Evolutionary conservation across 1,140 invertebrate genomes (phyloP), one percentile per base, ranked within the genome.

Genomic region (Monochamus saltuarius): DNA sequence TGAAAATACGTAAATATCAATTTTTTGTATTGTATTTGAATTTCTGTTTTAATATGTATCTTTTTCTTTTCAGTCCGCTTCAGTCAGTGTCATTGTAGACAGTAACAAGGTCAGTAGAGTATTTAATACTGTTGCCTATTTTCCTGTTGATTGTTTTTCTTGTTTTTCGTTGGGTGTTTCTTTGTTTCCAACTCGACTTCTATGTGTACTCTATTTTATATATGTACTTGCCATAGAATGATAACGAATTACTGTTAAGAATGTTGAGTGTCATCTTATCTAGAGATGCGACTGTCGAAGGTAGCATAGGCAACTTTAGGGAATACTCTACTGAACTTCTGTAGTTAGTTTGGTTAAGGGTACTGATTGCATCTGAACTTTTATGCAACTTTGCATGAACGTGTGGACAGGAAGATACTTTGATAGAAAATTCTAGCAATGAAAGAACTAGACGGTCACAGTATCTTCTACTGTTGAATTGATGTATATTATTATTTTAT

Each of bases 41-140:
- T 45, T 42, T 58, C 10, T 64, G 56, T 46, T 52, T 29, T 29
- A 43, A 7, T 43, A 17, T 17, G 58, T 54, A 42, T 61, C 42
- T 68, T 68, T 67, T 66, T 58, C 46, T 71, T 71, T 71, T 66
- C 69, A 71, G 69, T 71, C 69, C 11, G 56, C 69, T 40, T 71
- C 69, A 63, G 69, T 71, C 63, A 71, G 69, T 71, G 67, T 71
- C 59, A 71, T 71, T 60, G 54, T 67, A 71, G 67, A 71, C 62
- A 68, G 64, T 65, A 59, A 61, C 56, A 69, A 69, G 67, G 69
- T 71, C 69, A 71, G 69, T 69, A 65, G 65, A 69, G 66, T 66
- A 70, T 69, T 65, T 61, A 54, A 62, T 66, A 70, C 47, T 66
- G 66, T 70, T 70, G 66, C 68, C 68, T 68, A 70, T 53, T 62